phyloP scores from a whole-genome alignment of 1,140 invertebrate genomes.

The Eurosta solidaginis region DNA sequence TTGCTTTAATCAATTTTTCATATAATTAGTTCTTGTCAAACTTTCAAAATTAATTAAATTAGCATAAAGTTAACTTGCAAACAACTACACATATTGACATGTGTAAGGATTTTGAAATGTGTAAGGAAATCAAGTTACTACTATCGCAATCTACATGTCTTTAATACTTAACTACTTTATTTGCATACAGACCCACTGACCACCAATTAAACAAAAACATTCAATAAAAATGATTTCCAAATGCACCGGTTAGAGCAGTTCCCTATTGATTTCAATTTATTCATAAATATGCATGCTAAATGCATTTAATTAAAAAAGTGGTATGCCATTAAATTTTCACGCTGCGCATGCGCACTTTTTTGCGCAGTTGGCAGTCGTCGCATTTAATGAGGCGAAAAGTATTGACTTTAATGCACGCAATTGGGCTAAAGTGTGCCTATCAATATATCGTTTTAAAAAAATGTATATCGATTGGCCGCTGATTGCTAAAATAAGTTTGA shows the following conservation, averaged over 20 bases:
- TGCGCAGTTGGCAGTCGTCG: background rate
- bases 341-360: background rate
- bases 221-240: background rate
- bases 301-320: background rate
- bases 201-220: too few relatives aligned
- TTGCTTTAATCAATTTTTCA: background rate
- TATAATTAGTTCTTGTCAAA: background rate
- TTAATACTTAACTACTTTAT: too few relatives aligned
- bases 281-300: background rate
- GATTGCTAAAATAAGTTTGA: too few relatives aligned
- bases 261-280: background rate
- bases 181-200: too few relatives aligned
- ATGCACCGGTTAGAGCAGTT: background rate
- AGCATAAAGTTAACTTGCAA: background rate
- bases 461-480: too few relatives aligned
- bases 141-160: too few relatives aligned
- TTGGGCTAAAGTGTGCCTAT: background rate
- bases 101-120: too few relatives aligned
- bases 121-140: too few relatives aligned
- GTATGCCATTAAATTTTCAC: background rate
- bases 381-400: background rate
- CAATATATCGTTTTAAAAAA: too few relatives aligned
- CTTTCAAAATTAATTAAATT: background rate
- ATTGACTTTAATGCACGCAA: background rate
- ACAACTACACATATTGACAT: too few relatives aligned